Percentiles rank a stretch among this genome's conserved stretches.
Conservation (phyloP, 2,888 invertebrate species). For the Bembecia ichneumoniformis region DNA sequence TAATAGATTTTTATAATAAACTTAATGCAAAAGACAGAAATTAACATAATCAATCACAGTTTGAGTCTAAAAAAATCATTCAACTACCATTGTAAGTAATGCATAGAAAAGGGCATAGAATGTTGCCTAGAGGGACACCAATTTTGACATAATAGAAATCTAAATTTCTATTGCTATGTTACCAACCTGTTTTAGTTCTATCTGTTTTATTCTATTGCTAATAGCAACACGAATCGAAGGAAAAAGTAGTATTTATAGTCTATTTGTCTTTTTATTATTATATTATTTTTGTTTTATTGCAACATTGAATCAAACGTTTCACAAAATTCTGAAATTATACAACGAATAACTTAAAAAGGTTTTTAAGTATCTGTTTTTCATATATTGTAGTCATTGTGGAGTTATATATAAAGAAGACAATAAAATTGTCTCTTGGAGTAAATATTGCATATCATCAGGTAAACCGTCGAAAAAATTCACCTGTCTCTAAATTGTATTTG, state of each 20-base stretch:
- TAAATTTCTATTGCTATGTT: background rate
- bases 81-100: constrained; percentile 6
- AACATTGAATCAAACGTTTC: too few relatives aligned
- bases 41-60: constrained; percentile 12
- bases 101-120: constrained; percentile 25
- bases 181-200: background rate
- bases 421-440: too few relatives aligned
- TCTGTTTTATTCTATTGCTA: background rate
- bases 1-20: background rate
- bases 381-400: too few relatives aligned
- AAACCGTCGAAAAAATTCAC: background rate
- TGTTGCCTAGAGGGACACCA: constrained; percentile 33
- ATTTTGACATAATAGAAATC: constrained; percentile 18
- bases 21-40: background rate
- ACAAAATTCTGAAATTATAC: too few relatives aligned
- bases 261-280: too few relatives aligned
- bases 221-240: too few relatives aligned
- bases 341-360: too few relatives aligned
- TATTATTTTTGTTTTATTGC: too few relatives aligned
- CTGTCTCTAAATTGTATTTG: constrained; percentile 1
- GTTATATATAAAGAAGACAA: too few relatives aligned
- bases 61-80: constrained; percentile 10
- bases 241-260: too few relatives aligned
- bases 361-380: too few relatives aligned
- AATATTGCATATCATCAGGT: too few relatives aligned